These are phyloP conservation scores for Pinna nobilis DNA, from an alignment of 1,140 invertebrate species.

Conservation along the genomic window DNA sequence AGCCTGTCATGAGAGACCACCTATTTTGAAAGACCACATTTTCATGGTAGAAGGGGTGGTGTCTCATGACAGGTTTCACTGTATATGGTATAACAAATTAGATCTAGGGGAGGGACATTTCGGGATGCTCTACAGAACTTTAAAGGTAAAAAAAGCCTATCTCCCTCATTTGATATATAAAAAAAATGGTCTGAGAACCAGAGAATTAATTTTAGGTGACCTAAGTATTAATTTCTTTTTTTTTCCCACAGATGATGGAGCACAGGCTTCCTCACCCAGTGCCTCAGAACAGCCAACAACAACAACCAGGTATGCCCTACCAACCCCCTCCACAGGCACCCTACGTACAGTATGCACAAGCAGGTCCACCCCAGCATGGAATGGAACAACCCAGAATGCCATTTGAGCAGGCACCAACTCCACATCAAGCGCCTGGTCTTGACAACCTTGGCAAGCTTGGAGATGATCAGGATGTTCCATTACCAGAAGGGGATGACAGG, in stretches of 20 bases:
- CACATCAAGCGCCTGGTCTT: not conserved
- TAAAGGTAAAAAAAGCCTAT: not conserved
- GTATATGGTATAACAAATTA: too few relatives aligned
- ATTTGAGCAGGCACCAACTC: not conserved
- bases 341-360: conserved; percentile 1
- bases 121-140: too few relatives aligned
- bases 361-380: not conserved
- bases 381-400: not conserved
- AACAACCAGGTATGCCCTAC: conserved; percentile 23
- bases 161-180: not conserved
- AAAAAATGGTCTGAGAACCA: too few relatives aligned
- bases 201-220: too few relatives aligned
- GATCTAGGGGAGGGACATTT: too few relatives aligned
- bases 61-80: too few relatives aligned
- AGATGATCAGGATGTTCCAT: not conserved
- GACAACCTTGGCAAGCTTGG: not conserved
- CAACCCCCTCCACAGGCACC: not conserved
- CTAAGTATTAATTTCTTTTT: too few relatives aligned
- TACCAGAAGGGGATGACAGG: conserved; percentile 1
- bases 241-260: conserved; percentile 9
- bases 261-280: not conserved
- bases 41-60: too few relatives aligned
- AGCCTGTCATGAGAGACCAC: too few relatives aligned
- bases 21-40: too few relatives aligned
- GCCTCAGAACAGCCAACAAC: not conserved